Conservation (phyloP, 2,113 vertebrate genomes). For the Puffinus mauretanicus region DNA sequence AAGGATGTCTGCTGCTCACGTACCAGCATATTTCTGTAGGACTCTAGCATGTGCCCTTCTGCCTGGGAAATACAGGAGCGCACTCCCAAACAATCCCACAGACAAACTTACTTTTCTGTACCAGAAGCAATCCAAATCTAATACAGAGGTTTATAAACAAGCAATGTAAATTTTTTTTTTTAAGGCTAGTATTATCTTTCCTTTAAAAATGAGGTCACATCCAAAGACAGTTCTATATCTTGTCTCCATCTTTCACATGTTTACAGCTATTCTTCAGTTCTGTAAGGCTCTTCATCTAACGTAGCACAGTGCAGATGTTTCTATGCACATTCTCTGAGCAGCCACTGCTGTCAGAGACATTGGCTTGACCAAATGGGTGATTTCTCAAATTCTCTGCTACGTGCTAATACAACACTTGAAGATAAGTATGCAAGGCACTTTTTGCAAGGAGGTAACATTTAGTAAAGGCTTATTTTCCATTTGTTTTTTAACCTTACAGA, state of each 20-base stretch:
- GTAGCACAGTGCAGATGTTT: background rate
- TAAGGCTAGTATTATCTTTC: background rate
- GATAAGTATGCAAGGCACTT: background rate
- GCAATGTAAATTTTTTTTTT: background rate
- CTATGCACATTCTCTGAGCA: background rate
- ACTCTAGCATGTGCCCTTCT: fast-evolving
- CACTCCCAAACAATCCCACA: background rate
- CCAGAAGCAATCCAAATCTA: background rate
- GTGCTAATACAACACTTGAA: background rate
- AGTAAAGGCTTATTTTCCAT: background rate
- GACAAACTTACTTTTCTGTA: background rate
- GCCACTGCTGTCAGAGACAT: background rate
- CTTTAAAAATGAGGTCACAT: background rate
- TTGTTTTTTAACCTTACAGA: background rate
- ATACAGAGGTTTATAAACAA: background rate
- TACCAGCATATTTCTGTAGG: background rate
- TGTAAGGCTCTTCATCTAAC: background rate
- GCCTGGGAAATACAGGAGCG: background rate
- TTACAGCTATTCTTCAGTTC: background rate
- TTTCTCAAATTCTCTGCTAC: background rate
- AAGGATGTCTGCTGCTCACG: background rate
- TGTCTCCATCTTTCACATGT: background rate
- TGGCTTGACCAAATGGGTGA: background rate
- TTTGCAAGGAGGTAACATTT: background rate
- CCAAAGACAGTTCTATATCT: background rate